Conservation (phyloP, 1,140 invertebrate genomes). For the Zaprionus ornatus region DNA sequence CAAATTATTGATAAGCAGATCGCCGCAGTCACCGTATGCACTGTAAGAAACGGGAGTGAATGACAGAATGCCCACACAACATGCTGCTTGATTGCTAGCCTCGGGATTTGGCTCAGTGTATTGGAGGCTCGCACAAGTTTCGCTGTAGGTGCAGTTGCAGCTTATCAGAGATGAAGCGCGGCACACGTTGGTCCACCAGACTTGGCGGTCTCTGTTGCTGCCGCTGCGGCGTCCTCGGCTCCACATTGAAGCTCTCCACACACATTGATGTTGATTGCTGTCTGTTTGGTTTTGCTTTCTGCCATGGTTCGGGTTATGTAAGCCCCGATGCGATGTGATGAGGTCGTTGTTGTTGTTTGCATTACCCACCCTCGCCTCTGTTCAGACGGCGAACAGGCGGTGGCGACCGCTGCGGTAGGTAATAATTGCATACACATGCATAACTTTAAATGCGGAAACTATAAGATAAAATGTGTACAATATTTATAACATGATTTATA, state of each 20-base stretch:
- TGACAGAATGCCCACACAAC: slow-evolving; percentile 17
- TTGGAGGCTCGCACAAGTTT: slow-evolving; percentile 50
- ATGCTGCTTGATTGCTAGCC: slow-evolving; percentile 9
- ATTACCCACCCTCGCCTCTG: slow-evolving; percentile 25
- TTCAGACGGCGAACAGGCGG: neutral
- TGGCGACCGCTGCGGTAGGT: slow-evolving; percentile 67
- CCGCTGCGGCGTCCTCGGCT: slow-evolving; percentile 17
- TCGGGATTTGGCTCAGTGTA: slow-evolving; percentile 61
- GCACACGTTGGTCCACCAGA: slow-evolving; percentile 70
- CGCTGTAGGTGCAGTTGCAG: slow-evolving; percentile 71
- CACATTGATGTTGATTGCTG: slow-evolving; percentile 66
- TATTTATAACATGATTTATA: slow-evolving; percentile 10
- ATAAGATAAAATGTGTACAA: slow-evolving; percentile 3
- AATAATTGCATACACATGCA: slow-evolving; percentile 21
- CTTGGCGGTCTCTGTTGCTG: slow-evolving; percentile 18
- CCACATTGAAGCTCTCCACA: slow-evolving; percentile 39
- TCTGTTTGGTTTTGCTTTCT: slow-evolving; percentile 55
- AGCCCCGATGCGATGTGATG: slow-evolving; percentile 33
- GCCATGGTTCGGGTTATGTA: slow-evolving; percentile 58
- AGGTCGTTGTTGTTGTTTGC: slow-evolving; percentile 45
- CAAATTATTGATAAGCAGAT: slow-evolving; percentile 82
- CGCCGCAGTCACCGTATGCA: slow-evolving; percentile 43
- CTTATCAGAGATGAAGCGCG: slow-evolving; percentile 77
- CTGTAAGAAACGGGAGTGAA: slow-evolving; percentile 59
- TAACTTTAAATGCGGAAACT: slow-evolving; percentile 12